Conservation (phyloP, 2,113 vertebrate species). For the Spea multiplicata region DNA sequence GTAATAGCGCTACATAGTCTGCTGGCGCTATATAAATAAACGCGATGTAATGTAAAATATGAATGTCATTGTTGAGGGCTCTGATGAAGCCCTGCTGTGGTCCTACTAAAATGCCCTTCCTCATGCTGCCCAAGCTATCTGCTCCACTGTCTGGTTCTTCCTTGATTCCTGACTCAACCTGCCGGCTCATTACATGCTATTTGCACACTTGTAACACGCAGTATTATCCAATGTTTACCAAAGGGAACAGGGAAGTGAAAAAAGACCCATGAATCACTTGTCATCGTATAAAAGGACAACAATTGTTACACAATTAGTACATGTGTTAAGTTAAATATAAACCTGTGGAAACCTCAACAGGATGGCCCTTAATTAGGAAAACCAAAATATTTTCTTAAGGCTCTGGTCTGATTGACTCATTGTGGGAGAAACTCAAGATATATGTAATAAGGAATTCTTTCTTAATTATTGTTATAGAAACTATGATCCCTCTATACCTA, state of each 20-base stretch:
- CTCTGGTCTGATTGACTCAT: not conserved
- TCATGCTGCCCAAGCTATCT: too few relatives aligned
- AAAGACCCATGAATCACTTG: slow-evolving; percentile 34
- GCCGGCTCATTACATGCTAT: slow-evolving; percentile 16
- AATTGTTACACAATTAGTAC: slow-evolving; percentile 25
- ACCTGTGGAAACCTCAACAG: not conserved
- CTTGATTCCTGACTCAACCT: slow-evolving; percentile 15
- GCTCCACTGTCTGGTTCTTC: too few relatives aligned
- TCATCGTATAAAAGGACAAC: slow-evolving; percentile 26
- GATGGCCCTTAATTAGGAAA: slow-evolving; percentile 2
- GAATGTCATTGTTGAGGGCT: too few relatives aligned
- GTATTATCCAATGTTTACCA: slow-evolving; percentile 34
- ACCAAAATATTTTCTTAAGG: slow-evolving; percentile 6
- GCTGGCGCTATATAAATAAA: too few relatives aligned
- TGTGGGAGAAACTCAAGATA: not conserved
- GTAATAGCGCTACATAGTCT: too few relatives aligned
- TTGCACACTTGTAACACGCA: slow-evolving; percentile 25
- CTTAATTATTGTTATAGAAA: too few relatives aligned
- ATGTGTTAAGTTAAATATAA: slow-evolving; percentile 13
- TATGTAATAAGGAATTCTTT: not conserved
- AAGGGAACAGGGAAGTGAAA: slow-evolving; percentile 31
- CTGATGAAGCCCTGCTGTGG: too few relatives aligned
- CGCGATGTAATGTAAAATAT: too few relatives aligned
- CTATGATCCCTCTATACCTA: too few relatives aligned
- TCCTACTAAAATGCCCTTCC: too few relatives aligned